Evolutionary conservation across 2,113 vertebrate genomes (phyloP), one percentile per base, ranked within the genome.

Genomic region (Uria lomvia): DNA sequence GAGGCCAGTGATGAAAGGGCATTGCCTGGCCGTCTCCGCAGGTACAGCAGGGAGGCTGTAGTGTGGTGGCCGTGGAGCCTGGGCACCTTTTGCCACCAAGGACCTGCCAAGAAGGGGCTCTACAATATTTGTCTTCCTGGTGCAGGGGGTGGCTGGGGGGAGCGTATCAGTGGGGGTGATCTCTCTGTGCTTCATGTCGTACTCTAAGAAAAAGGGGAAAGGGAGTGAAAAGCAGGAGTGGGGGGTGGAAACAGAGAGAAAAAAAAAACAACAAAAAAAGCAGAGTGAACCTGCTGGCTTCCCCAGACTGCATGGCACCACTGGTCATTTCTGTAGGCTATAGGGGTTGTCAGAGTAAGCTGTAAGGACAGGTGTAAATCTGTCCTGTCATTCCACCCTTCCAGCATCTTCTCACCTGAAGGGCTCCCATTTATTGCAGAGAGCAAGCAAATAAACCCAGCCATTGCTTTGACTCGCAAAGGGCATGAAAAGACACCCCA

Each of bases 291-390:
- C 96, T 98, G 98, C 97, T 98, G 97, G 97, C 98, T 98, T 97
- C 86, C 59, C 98, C 98, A 99, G 99, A 99, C 99, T 98, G 94
- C 67, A 96, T 96, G 99, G 99, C 99, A 99, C 99, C 99, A 99
- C 97, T 96, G 98, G 98, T 98, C 99, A 99, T 99, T 98, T 99
- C 98, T 99, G 98, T 98, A 99, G 98, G 98, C 98, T 98, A 96
- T 97, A 93, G 97, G 97, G 98, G 97, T 93, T 98, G 98, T 98
- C 97, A 95, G 90, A 98, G 97, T 96, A 95, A 98, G 98, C 98
- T 98, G 97, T 94, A 88, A 97, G 98, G 98, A 98, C 99, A 99
- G 98, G 99, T 99, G 99, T 99, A 99, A 99, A 99, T 99, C 99
- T 99, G 98, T 97, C 96, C 88, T 95, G 97, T 97, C 98, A 98